A percentile compares a stretch with the other conserved stretches of the same genome.
These are phyloP conservation scores for Vicugna pacos DNA, from an alignment of 2,113 vertebrate genomes.

Conservation along the genomic window DNA sequence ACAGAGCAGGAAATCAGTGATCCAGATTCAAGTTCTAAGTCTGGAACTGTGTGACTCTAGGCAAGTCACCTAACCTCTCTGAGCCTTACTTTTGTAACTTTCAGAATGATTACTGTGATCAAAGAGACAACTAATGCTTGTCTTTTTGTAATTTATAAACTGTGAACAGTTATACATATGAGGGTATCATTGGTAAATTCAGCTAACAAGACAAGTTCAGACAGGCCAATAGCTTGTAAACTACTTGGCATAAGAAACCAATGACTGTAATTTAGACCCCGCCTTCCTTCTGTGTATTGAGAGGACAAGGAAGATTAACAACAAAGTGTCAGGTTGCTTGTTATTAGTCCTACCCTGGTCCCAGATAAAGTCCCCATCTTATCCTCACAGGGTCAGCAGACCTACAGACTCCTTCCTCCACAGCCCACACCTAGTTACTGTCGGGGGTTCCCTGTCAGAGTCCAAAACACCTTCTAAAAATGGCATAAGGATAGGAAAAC, in stretches of 20 bases:
- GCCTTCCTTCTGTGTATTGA: neutral
- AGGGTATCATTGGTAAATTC: neutral
- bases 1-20: neutral
- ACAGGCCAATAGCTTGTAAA: neutral
- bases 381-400: neutral
- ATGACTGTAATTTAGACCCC: neutral
- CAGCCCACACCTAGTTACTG: neutral
- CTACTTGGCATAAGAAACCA: neutral
- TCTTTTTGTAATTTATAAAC: neutral
- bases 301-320: neutral
- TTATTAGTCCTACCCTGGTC: neutral
- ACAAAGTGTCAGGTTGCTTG: neutral
- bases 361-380: neutral
- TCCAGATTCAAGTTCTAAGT: neutral
- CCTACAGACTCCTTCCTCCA: neutral
- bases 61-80: neutral
- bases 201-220: neutral
- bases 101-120: neutral
- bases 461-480: neutral
- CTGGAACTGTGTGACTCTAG: neutral
- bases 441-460: neutral
- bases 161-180: neutral
- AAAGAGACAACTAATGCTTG: neutral
- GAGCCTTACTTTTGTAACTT: slow-evolving; percentile 1
- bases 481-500: neutral